Evolutionary conservation across 1,140 invertebrate genomes (phyloP), one percentile per base, ranked within the genome.

Genomic region (Portunus trituberculatus): DNA sequence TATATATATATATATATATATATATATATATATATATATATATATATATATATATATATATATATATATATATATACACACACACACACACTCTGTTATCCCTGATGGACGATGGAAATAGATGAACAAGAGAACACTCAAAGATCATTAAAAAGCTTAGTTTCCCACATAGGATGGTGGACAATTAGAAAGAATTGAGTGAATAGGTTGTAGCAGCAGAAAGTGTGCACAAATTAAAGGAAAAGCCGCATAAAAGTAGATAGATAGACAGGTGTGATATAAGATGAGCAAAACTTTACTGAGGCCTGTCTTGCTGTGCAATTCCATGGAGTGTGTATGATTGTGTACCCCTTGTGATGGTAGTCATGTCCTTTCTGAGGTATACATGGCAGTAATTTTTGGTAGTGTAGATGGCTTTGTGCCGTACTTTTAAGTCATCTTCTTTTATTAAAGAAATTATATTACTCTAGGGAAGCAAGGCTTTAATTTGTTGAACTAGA

Each of bases 11-110:
- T 39, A 39, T 39, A 39, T 39, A 39, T 39, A 39, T 39, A 39
- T 39, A 39, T 39, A 39, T 6, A 39, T 39, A 39, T 39, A 39
- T 39, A 39, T 39, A 39, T 39, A 39, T 39, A 39, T 39, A 39
- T 39, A 39, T 39, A 39, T 39, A 39, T 39, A 90, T 90, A 29
- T 90, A 3, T 39, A 90, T 90, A 29, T 10, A 28, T 39, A 90
- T 39, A 90, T 90, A 46, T 90, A 29, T 90, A 90, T 90, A 90
- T 90, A 90, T 10, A 31, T 16, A 45, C 10, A 39, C 6, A 39
- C 6, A 39, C 6, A 39, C 6, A 39, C 6, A 39, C 6, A 39
- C 6, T n/a, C n/a, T n/a, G n/a, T n/a, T n/a, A n/a, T n/a, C n/a
- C n/a, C n/a, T n/a, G n/a, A n/a, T n/a, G n/a, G n/a, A n/a, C n/a